Conservation (phyloP, 2,888 invertebrate species). For the Bruchidius siliquastri region DNA sequence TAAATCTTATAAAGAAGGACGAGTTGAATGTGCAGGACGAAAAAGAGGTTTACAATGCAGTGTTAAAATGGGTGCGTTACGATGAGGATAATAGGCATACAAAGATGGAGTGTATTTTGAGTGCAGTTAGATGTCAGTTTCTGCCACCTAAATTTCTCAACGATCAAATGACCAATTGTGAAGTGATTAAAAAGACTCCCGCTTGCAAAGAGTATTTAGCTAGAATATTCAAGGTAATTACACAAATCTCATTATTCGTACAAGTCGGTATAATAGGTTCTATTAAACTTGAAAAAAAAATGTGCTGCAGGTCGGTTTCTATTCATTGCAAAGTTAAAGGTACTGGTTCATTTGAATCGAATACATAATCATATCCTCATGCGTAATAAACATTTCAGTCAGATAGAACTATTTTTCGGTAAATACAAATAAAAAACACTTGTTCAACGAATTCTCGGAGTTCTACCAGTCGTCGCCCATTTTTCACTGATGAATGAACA, state of each 20-base stretch:
- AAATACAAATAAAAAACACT: too few relatives aligned
- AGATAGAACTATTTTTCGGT: too few relatives aligned
- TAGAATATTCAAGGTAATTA: conserved; percentile 75
- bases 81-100: conserved; percentile 79
- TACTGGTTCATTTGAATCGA: too few relatives aligned
- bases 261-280: too few relatives aligned
- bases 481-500: too few relatives aligned
- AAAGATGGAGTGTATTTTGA: conserved; percentile 83
- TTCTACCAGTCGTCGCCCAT: too few relatives aligned
- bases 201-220: conserved; percentile 86
- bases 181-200: conserved; percentile 79
- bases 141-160: conserved; percentile 85
- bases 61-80: conserved; percentile 85
- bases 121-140: conserved; percentile 87
- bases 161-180: conserved; percentile 87
- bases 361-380: too few relatives aligned
- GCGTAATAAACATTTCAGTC: too few relatives aligned
- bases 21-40: conserved; percentile 90
- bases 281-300: too few relatives aligned
- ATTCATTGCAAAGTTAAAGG: too few relatives aligned
- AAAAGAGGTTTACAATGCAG: conserved; percentile 86
- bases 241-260: neutral
- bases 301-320: too few relatives aligned
- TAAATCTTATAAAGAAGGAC: conserved; percentile 80
- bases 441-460: too few relatives aligned